A percentile compares a stretch with the other conserved stretches of the same genome.
Conservation (phyloP, 2,113 vertebrate genomes). For the Shinisaurus crocodilurus region DNA sequence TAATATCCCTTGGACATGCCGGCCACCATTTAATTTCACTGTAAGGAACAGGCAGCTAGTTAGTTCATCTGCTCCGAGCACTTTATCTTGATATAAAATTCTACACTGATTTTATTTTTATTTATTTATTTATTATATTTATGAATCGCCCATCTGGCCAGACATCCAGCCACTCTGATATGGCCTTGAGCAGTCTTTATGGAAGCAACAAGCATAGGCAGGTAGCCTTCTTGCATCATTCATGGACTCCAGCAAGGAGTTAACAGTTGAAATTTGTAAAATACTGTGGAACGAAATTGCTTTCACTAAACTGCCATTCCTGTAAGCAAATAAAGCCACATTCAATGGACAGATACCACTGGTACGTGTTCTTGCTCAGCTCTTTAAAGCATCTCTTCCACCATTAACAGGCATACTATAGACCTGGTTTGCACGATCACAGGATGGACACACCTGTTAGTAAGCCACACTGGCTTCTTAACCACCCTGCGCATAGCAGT, state of each 20-base stretch:
- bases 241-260: too few species aligned
- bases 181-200: background rate
- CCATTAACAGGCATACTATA: background rate
- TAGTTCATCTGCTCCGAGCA: rapidly evolving
- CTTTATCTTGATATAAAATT: too few species aligned
- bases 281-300: background rate
- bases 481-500: too few species aligned
- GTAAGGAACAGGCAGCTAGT: rapidly evolving
- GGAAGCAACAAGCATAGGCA: background rate
- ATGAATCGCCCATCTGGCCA: too few species aligned
- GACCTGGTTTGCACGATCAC: too few species aligned
- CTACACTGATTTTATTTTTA: too few species aligned
- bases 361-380: background rate
- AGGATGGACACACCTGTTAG: too few species aligned
- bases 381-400: background rate
- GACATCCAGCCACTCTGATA: too few species aligned
- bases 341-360: too few species aligned
- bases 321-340: background rate
- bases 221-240: background rate
- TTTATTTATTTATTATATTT: too few species aligned
- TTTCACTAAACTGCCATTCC: background rate
- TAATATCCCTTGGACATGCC: constrained; percentile 94
- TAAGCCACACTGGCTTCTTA: too few species aligned
- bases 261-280: background rate
- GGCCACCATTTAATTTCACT: constrained; percentile 96